Conservation (phyloP, 2,888 invertebrate genomes). For the Pristionchus fissidentatus region DNA sequence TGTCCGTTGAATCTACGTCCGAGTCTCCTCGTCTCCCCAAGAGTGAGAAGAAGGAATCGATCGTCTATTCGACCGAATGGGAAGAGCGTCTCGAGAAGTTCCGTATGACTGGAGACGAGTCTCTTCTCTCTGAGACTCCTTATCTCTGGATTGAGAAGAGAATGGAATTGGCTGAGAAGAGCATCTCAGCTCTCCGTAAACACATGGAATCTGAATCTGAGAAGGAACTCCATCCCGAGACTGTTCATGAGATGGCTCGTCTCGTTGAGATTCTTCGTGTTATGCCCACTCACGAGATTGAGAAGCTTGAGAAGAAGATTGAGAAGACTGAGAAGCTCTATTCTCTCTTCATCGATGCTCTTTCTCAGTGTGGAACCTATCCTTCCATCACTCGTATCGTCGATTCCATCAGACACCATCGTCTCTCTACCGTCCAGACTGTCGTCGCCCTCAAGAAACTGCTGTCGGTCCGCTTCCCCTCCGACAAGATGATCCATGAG, state of each 20-base stretch:
- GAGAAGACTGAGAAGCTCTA: constrained; percentile 53
- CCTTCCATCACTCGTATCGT: constrained; percentile 56
- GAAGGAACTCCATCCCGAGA: constrained; percentile 54
- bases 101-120: constrained; percentile 63
- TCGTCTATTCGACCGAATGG: constrained; percentile 58
- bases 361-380: constrained; percentile 66
- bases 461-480: constrained; percentile 51
- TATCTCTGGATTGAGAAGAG: constrained; percentile 57
- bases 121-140: constrained; percentile 55
- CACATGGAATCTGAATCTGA: constrained; percentile 54
- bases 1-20: constrained; percentile 4
- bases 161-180: constrained; percentile 51
- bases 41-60: constrained; percentile 54
- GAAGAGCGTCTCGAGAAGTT: constrained; percentile 60
- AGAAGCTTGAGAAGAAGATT: constrained; percentile 56
- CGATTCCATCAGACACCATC: constrained; percentile 53
- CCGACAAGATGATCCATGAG: constrained; percentile 48
- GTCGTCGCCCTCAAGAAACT: constrained; percentile 50
- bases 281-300: constrained; percentile 60
- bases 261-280: constrained; percentile 67
- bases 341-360: constrained; percentile 64
- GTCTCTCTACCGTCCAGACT: constrained; percentile 46
- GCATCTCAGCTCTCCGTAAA: constrained; percentile 41
- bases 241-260: constrained; percentile 57
- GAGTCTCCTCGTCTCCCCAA: constrained; percentile 54